These are phyloP conservation scores for Fistularia tabacaria DNA, from an alignment of 2,797 vertebrate species.

Conservation along the genomic window DNA sequence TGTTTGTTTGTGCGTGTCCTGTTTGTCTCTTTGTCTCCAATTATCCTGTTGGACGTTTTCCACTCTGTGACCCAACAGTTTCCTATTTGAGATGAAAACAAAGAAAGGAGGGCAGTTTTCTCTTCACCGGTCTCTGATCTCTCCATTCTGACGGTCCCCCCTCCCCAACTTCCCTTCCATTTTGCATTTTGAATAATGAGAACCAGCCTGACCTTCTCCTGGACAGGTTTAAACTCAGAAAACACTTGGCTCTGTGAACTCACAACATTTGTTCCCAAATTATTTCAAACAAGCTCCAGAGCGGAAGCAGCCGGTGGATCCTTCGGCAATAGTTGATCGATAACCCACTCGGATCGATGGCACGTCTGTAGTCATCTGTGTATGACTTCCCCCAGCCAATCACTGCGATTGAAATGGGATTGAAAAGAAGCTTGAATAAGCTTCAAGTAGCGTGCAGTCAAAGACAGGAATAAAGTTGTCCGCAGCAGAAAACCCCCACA, in stretches of 20 bases:
- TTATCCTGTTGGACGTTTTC: constrained; percentile 28
- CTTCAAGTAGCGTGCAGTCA: too few relatives aligned
- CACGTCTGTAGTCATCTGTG: too few relatives aligned
- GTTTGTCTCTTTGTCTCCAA: constrained; percentile 2
- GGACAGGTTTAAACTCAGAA: constrained; percentile 35
- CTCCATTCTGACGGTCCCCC: constrained; percentile 1
- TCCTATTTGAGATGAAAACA: constrained; percentile 2
- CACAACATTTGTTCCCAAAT: constrained; percentile 46
- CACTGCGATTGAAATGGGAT: neutral
- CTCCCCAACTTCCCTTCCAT: neutral
- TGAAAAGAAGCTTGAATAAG: neutral
- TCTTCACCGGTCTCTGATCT: neutral
- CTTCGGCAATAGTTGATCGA: too few relatives aligned
- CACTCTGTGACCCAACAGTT: constrained; percentile 8
- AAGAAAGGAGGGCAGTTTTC: constrained; percentile 8
- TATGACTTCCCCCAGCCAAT: neutral
- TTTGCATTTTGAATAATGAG: constrained; percentile 42
- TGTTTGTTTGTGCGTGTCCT: constrained; percentile 14
- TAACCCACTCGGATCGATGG: too few relatives aligned
- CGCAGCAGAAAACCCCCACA: too few relatives aligned
- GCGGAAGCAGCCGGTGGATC: too few relatives aligned
- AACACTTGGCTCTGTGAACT: constrained; percentile 26
- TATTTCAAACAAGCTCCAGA: constrained; percentile 5
- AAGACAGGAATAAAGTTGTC: too few relatives aligned
- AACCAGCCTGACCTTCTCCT: constrained; percentile 31